A percentile compares a stretch with the other conserved stretches of the same genome.
These are phyloP conservation scores for Melipona bicolor DNA, from an alignment of 2,888 invertebrate genomes.

Conservation along the genomic window DNA sequence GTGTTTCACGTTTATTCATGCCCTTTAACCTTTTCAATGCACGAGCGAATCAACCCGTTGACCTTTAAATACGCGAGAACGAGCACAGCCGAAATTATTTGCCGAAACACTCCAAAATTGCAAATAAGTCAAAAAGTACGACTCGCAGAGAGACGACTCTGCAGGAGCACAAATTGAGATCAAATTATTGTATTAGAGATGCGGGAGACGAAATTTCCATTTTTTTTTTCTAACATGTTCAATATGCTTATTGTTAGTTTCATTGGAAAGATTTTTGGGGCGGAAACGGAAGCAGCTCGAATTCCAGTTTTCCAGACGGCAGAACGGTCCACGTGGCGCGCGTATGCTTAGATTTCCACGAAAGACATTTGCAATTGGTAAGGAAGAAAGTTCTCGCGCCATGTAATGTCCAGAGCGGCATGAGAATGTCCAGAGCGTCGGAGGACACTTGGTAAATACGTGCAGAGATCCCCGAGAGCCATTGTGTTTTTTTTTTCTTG, in stretches of 20 bases:
- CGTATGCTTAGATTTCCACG: slow-evolving; percentile 44
- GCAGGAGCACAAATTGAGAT: neutral
- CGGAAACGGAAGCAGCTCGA: neutral
- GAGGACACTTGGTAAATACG: slow-evolving; percentile 13
- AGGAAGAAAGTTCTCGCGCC: slow-evolving; percentile 56
- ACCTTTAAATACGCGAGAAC: neutral
- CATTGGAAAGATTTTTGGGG: neutral
- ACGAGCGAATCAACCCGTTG: no score
- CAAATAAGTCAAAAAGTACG: neutral
- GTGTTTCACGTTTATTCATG: neutral
- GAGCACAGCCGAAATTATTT: neutral
- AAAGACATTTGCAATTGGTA: slow-evolving; percentile 16
- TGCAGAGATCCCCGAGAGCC: neutral
- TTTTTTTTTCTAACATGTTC: neutral
- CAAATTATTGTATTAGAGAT: neutral
- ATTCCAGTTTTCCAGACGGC: slow-evolving; percentile 17
- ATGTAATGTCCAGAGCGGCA: slow-evolving; percentile 44
- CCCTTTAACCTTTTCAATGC: no score
- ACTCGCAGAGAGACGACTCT: neutral
- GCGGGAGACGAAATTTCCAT: neutral
- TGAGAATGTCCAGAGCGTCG: slow-evolving; percentile 39
- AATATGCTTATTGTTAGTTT: no score
- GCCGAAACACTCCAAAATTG: no score
- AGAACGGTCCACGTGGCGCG: slow-evolving; percentile 29
- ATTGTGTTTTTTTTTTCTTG: slow-evolving; percentile 5